Base-by-base conservation (phyloP, 2,113 vertebrate species). In the Entomyzon cyanotis region DNA sequence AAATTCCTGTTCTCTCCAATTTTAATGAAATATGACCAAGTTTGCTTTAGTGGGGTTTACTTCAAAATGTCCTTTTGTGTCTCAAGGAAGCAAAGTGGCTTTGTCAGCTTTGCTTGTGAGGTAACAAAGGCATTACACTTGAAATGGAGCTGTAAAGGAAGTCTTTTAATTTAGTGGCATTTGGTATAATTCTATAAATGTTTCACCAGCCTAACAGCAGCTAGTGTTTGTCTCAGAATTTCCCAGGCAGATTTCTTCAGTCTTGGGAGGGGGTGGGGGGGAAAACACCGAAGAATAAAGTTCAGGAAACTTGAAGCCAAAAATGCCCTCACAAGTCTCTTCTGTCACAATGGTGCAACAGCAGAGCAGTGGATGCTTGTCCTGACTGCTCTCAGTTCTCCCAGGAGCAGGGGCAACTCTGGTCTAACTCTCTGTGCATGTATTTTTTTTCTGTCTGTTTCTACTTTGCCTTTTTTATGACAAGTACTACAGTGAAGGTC, bases 41-140 rank as follows among this genome's bases (percentile, higher is more conserved):
- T 90, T 87, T 82, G 55, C 50, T 95, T 87, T 80, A 74, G 37
- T 35, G 55, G 42, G 16, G 4, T 92, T 94, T 84, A 55, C 80
- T 95, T 96, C 93, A 81, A 70, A 92, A 96, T 87, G 59, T 59
- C 63, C 30, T 37, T 92, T 89, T 73, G 80, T 84, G 76, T 84
- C 42, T 93, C 56, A 67, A 81, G 71, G 69, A 89, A 62, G 35
- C 59, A 62, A 89, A 86, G 73, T 20, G 59, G 24, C 35, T 90
- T 88, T 77, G 50, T 76, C 67, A 77, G 55, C 27, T 69, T 80
- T 67, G 47, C 55, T 80, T 53, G 28, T 78, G 76, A 86, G 55
- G 63, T 81, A 87, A 33, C 52, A 84, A 8, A 88, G 92, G 16
- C 39, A 33, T 58, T 69, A 10, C 1, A 0, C 70, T 65, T 77